phyloP scores from a whole-genome alignment of 2,113 vertebrate species.

The Campylomormyrus tamandua region DNA sequence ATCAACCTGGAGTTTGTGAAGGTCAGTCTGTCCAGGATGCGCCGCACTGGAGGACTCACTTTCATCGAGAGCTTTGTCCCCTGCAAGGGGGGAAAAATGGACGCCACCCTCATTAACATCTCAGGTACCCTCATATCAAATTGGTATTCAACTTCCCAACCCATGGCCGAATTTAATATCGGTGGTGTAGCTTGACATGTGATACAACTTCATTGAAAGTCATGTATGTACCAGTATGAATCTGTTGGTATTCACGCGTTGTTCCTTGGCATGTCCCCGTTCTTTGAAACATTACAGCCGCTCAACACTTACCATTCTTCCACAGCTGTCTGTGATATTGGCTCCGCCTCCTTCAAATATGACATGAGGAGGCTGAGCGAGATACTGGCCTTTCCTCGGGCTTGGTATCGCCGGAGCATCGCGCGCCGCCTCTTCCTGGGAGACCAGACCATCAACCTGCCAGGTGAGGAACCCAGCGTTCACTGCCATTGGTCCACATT shows the following conservation, averaged over 20 bases:
- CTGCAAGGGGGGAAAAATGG: slow-evolving; percentile 85
- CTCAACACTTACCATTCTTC: background rate
- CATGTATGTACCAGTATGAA: background rate
- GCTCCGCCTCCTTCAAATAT: slow-evolving; percentile 96
- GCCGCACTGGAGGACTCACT: slow-evolving; percentile 80
- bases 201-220: background rate
- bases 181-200: background rate
- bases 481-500: background rate
- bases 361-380: slow-evolving; percentile 96
- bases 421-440: slow-evolving; percentile 91
- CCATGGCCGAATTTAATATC: background rate
- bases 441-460: slow-evolving; percentile 94
- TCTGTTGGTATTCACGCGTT: background rate
- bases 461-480: slow-evolving; percentile 57
- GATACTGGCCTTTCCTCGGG: slow-evolving; percentile 92
- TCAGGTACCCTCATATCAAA: slow-evolving; percentile 64
- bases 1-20: slow-evolving; percentile 98
- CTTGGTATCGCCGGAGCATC: slow-evolving; percentile 96
- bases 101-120: slow-evolving; percentile 96
- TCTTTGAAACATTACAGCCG: background rate
- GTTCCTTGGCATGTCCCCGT: background rate
- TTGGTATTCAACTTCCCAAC: background rate
- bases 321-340: slow-evolving; percentile 94
- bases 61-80: slow-evolving; percentile 81
- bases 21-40: slow-evolving; percentile 91